Evolutionary conservation across 1,140 invertebrate genomes (phyloP).

Genomic region (Psilanteris sp.): DNA sequence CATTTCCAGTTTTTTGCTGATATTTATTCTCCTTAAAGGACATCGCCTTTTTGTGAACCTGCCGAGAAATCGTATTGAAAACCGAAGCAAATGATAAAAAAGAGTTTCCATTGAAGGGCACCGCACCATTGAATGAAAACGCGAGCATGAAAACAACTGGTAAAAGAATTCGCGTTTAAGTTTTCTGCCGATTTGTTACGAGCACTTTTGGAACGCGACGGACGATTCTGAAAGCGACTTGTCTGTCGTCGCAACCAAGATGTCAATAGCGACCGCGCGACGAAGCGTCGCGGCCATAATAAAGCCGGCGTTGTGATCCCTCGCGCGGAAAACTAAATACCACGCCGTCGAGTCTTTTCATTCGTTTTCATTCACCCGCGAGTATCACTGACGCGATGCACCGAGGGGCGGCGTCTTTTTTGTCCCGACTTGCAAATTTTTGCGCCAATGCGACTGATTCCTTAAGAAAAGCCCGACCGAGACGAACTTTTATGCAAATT

Average conservation of each 20-base stretch:
- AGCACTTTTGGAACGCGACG: too few species aligned
- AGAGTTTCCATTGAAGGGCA: too few species aligned
- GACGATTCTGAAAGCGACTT: slow-evolving; percentile 22
- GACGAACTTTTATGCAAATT: slow-evolving; percentile 41
- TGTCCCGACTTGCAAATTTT: slow-evolving; percentile 38
- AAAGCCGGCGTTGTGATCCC: slow-evolving; percentile 37
- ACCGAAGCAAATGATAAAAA: too few species aligned
- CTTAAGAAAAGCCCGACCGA: slow-evolving; percentile 2
- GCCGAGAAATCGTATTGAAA: too few species aligned
- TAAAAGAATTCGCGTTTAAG: too few species aligned
- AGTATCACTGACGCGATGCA: slow-evolving; percentile 11
- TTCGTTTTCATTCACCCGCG: slow-evolving; percentile 3
- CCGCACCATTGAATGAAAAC: too few species aligned
- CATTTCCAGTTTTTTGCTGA: too few species aligned
- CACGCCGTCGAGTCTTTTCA: slow-evolving; percentile 11
- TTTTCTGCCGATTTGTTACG: too few species aligned
- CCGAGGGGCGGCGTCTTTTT: slow-evolving; percentile 3
- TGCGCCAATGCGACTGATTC: slow-evolving; percentile 37
- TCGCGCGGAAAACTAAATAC: slow-evolving; percentile 57
- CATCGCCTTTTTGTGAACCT: too few species aligned
- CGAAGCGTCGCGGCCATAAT: slow-evolving; percentile 41
- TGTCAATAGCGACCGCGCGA: slow-evolving; percentile 44
- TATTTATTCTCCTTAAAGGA: too few species aligned
- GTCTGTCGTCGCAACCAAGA: slow-evolving; percentile 19
- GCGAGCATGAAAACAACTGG: too few species aligned